These are phyloP conservation scores for Falcaria lacertinaria DNA, from an alignment of 2,888 invertebrate species.

Conservation along the genomic window DNA sequence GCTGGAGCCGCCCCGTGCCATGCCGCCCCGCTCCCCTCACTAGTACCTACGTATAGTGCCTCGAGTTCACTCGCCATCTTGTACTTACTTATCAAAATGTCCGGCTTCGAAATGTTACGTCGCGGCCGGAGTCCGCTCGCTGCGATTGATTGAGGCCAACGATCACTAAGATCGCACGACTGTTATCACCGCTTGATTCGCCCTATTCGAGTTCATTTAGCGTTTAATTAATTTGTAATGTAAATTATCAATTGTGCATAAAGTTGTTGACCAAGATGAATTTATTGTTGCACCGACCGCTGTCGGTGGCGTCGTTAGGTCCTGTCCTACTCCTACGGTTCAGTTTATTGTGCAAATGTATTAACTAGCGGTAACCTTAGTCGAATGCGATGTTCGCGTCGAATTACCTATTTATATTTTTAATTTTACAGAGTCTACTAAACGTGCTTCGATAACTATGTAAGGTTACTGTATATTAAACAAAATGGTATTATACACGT, in stretches of 20 bases:
- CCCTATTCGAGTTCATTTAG: conserved; percentile 48
- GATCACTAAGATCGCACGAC: conserved; percentile 20
- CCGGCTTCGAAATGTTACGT: too few relatives aligned
- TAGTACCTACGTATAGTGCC: conserved; percentile 38
- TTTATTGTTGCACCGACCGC: conserved; percentile 20
- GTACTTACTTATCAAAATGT: conserved; percentile 14
- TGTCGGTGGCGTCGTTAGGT: conserved; percentile 26
- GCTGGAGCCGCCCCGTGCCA: conserved; percentile 38
- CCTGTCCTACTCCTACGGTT: conserved; percentile 52
- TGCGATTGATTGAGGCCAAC: too few relatives aligned
- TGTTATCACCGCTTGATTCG: conserved; percentile 52
- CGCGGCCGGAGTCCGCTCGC: conserved; percentile 12
- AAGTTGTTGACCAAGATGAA: conserved; percentile 55
- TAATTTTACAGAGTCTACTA: conserved; percentile 55
- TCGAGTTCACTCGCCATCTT: conserved; percentile 35
- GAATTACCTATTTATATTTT: conserved; percentile 51
- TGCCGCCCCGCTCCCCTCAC: conserved; percentile 3
- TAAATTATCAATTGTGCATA: conserved; percentile 54
- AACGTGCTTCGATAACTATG: conserved; percentile 65
- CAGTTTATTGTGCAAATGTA: conserved; percentile 58
- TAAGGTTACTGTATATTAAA: conserved; percentile 72
- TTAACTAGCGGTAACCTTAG: conserved; percentile 40
- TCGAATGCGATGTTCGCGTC: conserved; percentile 52
- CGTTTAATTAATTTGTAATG: conserved; percentile 44
- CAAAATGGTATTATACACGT: conserved; percentile 63